phyloP scores from a whole-genome alignment of 2,888 invertebrate genomes.

The Taphrorychus bicolor region DNA sequence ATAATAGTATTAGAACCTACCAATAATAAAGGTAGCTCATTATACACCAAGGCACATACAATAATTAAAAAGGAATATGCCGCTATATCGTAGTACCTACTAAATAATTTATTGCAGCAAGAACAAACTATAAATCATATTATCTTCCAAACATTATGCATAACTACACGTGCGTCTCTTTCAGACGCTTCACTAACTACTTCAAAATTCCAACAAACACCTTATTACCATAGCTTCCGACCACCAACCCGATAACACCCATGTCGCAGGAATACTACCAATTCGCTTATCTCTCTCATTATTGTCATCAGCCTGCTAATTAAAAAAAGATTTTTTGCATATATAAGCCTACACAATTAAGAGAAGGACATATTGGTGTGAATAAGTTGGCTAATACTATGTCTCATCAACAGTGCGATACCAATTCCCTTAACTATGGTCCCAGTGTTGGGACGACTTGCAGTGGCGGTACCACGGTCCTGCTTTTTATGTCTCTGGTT shows the following conservation, averaged over 20 bases:
- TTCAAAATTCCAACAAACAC: background rate
- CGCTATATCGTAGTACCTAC: no score
- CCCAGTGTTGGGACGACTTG: conserved; percentile 66
- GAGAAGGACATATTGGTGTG: background rate
- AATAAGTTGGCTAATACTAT: background rate
- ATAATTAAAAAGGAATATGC: no score
- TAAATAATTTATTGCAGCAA: background rate
- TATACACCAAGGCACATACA: no score
- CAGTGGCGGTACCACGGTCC: conserved; percentile 62
- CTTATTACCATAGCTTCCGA: conserved; percentile 7
- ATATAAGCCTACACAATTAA: background rate
- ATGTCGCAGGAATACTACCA: background rate
- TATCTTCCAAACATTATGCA: background rate
- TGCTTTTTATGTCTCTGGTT: conserved; percentile 67
- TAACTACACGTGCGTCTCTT: background rate
- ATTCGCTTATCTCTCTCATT: background rate
- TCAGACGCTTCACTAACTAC: background rate
- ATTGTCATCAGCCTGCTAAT: background rate
- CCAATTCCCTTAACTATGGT: conserved; percentile 47
- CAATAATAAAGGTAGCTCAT: no score
- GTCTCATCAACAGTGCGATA: conserved; percentile 9
- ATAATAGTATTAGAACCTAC: no score
- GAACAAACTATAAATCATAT: background rate
- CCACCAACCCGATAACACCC: background rate
- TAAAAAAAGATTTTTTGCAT: background rate